These are phyloP conservation scores for Cylas formicarius DNA, from an alignment of 1,140 invertebrate genomes.

Conservation along the genomic window DNA sequence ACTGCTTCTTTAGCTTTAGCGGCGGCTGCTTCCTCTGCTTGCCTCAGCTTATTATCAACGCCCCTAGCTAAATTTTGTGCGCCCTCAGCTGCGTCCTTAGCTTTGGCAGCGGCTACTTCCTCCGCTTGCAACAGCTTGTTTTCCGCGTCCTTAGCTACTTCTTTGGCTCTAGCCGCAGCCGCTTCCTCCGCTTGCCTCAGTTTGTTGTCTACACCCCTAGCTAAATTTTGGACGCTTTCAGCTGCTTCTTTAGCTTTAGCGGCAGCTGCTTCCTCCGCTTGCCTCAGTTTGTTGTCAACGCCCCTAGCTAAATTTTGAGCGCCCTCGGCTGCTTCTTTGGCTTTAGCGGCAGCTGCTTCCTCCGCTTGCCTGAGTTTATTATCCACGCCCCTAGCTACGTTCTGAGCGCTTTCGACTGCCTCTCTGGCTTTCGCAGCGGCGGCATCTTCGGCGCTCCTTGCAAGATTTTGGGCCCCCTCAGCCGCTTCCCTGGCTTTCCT, in stretches of 20 bases:
- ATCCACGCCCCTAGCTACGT: slow-evolving; percentile 12
- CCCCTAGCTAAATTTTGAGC: slow-evolving; percentile 13
- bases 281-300: slow-evolving; percentile 1
- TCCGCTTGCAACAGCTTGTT: no score
- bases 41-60: slow-evolving; percentile 15
- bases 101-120: slow-evolving; percentile 17
- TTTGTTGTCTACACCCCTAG: slow-evolving; percentile 18
- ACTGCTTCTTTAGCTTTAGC: slow-evolving; percentile 4
- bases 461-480: neutral
- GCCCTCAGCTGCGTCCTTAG: slow-evolving; percentile 17
- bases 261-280: neutral
- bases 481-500: slow-evolving; percentile 1
- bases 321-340: slow-evolving; percentile 11
- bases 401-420: slow-evolving; percentile 2
- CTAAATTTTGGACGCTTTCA: slow-evolving; percentile 11
- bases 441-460: neutral
- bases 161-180: slow-evolving; percentile 1
- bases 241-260: slow-evolving; percentile 10
- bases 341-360: slow-evolving; percentile 13
- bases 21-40: slow-evolving; percentile 17
- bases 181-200: slow-evolving; percentile 17
- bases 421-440: slow-evolving; percentile 1
- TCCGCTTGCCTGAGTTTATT: slow-evolving; percentile 14
- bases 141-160: neutral
- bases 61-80: slow-evolving; percentile 15